phyloP scores from a whole-genome alignment of 1,140 invertebrate species.

The Periplaneta americana region DNA sequence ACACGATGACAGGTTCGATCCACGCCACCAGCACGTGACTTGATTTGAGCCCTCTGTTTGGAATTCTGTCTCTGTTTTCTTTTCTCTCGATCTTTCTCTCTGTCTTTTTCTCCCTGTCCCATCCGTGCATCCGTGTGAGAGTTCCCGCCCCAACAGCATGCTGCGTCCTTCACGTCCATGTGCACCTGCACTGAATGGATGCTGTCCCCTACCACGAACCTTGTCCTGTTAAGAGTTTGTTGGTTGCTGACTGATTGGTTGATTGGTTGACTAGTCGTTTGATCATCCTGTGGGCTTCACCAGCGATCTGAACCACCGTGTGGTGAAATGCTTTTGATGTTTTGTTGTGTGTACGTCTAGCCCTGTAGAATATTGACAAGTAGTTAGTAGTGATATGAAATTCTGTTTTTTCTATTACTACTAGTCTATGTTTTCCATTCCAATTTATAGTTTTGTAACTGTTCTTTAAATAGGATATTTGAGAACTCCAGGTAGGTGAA shows the following conservation, averaged over 20 bases:
- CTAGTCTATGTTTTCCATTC: not conserved
- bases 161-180: not conserved
- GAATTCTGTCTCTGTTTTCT: slow-evolving; percentile 29
- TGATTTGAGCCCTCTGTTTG: not conserved
- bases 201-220: not conserved
- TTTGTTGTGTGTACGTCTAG: not conserved
- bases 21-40: not conserved
- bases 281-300: slow-evolving; percentile 22
- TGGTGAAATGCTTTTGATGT: slow-evolving; percentile 20
- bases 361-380: not conserved
- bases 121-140: not conserved
- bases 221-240: not conserved
- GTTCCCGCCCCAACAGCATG: not conserved
- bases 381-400: not conserved
- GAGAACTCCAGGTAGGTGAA: slow-evolving; percentile 7
- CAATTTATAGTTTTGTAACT: slow-evolving; percentile 5
- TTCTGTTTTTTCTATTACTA: not conserved
- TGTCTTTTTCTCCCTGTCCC: slow-evolving; percentile 23
- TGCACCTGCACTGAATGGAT: not conserved
- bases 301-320: slow-evolving; percentile 17
- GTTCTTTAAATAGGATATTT: not conserved
- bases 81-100: slow-evolving; percentile 14
- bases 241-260: not conserved
- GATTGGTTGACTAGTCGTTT: not conserved
- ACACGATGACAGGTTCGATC: slow-evolving; percentile 17